Evolutionary conservation across 1,140 invertebrate species (phyloP).

Genomic region (Pachypeltis micranthus): DNA sequence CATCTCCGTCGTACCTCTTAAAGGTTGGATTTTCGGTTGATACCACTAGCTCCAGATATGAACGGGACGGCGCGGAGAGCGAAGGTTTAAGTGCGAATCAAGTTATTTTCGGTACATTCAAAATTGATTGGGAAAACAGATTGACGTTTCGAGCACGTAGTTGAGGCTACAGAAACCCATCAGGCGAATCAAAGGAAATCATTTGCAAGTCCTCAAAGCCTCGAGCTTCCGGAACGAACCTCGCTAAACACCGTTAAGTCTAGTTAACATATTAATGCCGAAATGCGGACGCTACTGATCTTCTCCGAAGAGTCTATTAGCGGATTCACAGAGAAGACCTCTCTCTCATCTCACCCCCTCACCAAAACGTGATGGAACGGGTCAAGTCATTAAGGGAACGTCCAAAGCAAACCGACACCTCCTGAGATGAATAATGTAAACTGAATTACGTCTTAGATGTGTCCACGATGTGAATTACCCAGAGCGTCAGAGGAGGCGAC

Average conservation of each 20-base stretch:
- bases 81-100: too few species aligned
- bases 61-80: too few species aligned
- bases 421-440: slow-evolving; percentile 8
- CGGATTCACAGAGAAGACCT: background rate
- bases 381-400: background rate
- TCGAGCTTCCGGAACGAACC: background rate
- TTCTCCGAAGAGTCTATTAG: background rate
- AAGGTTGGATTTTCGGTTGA: too few species aligned
- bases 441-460: slow-evolving; percentile 12
- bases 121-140: too few species aligned
- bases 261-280: background rate
- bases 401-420: slow-evolving; percentile 1
- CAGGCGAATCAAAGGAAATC: too few species aligned
- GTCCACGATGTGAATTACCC: slow-evolving; percentile 1
- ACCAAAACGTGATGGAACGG: background rate
- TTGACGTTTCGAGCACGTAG: too few species aligned
- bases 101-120: too few species aligned
- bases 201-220: background rate
- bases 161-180: too few species aligned
- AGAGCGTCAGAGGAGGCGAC: background rate
- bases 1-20: too few species aligned
- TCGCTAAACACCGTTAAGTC: background rate
- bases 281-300: background rate
- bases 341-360: background rate
- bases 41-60: too few species aligned